Conservation (phyloP, 1,140 invertebrate genomes). For the Eriosoma lanigerum region DNA sequence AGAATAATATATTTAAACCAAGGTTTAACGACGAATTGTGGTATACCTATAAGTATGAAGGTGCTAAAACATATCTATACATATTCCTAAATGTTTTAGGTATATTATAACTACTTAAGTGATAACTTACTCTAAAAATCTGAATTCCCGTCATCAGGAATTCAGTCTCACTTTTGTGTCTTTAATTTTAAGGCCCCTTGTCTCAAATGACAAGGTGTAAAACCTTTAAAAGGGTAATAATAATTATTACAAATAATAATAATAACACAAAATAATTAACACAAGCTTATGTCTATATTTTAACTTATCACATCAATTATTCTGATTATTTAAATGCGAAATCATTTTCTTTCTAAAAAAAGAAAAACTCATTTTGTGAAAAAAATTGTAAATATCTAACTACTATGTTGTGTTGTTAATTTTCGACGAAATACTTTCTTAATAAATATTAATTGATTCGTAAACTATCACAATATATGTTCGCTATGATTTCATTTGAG, state of each 20-base stretch:
- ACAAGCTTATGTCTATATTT: not conserved
- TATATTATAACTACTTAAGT: not conserved
- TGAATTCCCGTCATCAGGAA: constrained; percentile 5
- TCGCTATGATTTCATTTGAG: not conserved
- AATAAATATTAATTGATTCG: not conserved
- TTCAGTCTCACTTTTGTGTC: constrained; percentile 48
- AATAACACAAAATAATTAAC: constrained; percentile 6
- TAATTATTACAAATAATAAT: constrained; percentile 46
- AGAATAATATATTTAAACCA: no score
- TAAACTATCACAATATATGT: not conserved
- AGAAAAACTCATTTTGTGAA: no score
- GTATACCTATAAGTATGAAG: not conserved
- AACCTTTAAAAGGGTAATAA: constrained; percentile 49
- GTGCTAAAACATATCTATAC: not conserved
- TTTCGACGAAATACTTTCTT: not conserved
- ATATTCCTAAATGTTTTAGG: not conserved
- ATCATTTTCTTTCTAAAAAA: no score
- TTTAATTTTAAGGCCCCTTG: constrained; percentile 15
- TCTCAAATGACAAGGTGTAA: not conserved
- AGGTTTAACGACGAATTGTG: not conserved
- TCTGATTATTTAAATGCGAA: no score
- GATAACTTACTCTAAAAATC: constrained; percentile 35
- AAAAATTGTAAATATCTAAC: no score
- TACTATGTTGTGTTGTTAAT: no score
- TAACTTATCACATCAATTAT: no score